These are phyloP conservation scores for Dolomedes plantarius DNA, from an alignment of 2,888 invertebrate species.

Conservation along the genomic window DNA sequence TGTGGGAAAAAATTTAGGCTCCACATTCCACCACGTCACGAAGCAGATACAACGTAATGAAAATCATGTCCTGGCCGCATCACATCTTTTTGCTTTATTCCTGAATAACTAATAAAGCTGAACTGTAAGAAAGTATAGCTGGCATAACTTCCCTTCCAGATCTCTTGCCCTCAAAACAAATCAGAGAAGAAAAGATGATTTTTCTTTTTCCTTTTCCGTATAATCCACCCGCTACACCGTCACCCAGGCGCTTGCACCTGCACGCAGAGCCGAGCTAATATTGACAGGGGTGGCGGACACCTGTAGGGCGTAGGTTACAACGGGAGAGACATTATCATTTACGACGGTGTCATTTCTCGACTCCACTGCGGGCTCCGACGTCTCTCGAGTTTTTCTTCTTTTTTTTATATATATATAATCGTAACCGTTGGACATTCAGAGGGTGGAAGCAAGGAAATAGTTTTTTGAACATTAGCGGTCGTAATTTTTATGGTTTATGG, in stretches of 20 bases:
- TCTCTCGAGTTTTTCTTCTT: not conserved
- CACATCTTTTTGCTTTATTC: too few species aligned
- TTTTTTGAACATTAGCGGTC: not conserved
- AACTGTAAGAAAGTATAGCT: too few species aligned
- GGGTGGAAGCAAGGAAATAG: not conserved
- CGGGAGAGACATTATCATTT: constrained; percentile 56
- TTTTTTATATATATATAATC: not conserved
- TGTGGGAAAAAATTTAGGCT: too few species aligned
- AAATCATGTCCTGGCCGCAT: too few species aligned
- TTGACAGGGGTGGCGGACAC: constrained; percentile 54
- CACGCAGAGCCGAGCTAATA: constrained; percentile 42
- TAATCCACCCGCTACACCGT: not conserved
- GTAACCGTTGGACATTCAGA: not conserved
- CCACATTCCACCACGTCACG: too few species aligned
- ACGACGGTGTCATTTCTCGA: constrained; percentile 57
- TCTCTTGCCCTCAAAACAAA: too few species aligned
- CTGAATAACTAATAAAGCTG: too few species aligned
- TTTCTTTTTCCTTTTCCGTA: not conserved
- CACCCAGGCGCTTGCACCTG: constrained; percentile 37
- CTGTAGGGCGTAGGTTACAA: constrained; percentile 56
- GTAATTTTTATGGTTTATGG: constrained; percentile 5
- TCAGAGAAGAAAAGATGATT: not conserved
- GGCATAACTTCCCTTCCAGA: too few species aligned
- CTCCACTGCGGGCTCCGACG: constrained; percentile 21
- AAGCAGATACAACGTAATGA: too few species aligned